Evolutionary conservation across 2,888 invertebrate species (phyloP).

Genomic region (Mimas tiliae): DNA sequence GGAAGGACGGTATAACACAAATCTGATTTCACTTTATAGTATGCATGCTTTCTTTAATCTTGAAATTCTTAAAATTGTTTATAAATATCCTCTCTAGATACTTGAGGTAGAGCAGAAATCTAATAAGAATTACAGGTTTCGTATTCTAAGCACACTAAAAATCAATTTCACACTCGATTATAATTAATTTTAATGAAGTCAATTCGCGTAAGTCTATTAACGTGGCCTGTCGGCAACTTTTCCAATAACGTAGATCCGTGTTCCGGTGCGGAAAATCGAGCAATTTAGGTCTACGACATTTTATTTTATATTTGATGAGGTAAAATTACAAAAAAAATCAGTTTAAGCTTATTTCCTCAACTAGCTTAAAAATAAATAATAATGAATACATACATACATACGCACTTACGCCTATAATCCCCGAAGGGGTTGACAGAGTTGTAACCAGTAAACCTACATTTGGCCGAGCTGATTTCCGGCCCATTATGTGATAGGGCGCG

Average conservation of each 20-base stretch:
- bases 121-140: constrained; percentile 28
- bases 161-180: constrained; percentile 60
- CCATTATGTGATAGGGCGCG: too few species aligned
- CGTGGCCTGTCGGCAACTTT: constrained; percentile 62
- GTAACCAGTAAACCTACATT: too few species aligned
- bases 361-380: not conserved
- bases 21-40: too few species aligned
- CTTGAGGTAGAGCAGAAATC: constrained; percentile 33
- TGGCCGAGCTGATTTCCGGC: too few species aligned
- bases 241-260: constrained; percentile 59
- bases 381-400: too few species aligned
- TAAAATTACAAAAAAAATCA: constrained; percentile 1
- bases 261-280: constrained; percentile 34
- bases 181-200: constrained; percentile 73
- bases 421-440: too few species aligned
- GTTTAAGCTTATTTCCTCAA: not conserved
- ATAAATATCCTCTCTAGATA: too few species aligned
- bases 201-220: constrained; percentile 71
- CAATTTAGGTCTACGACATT: constrained; percentile 30
- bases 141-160: constrained; percentile 46
- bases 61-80: too few species aligned
- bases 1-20: too few species aligned
- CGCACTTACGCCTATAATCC: too few species aligned
- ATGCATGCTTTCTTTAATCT: too few species aligned
- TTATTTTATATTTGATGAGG: constrained; percentile 24